Evolutionary conservation across 30 jellyfish, hydroid and myxozoan species (phyloP).

Genomic region (Turritopsis dohrnii): DNA sequence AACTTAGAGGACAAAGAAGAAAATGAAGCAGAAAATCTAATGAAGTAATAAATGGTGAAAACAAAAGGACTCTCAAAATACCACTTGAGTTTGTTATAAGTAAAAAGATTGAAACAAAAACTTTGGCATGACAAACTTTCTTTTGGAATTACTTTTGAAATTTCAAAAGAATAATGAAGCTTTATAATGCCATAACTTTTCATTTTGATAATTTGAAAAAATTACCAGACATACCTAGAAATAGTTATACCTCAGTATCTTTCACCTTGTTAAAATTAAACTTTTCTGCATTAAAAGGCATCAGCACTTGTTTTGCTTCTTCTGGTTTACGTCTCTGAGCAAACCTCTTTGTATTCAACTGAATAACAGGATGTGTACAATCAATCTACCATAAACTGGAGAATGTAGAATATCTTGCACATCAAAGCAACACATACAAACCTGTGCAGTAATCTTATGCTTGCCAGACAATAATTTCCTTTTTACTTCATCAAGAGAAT

Average conservation of each 20-base stretch:
- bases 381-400: too few relatives aligned
- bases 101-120: too few relatives aligned
- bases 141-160: too few relatives aligned
- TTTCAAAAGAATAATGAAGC: too few relatives aligned
- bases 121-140: too few relatives aligned
- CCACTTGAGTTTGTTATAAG: too few relatives aligned
- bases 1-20: too few relatives aligned
- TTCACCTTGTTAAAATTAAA: slow-evolving; percentile 71
- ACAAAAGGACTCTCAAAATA: too few relatives aligned
- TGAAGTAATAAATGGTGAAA: too few relatives aligned
- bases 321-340: slow-evolving; percentile 61
- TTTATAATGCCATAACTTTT: too few relatives aligned
- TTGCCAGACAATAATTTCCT: slow-evolving; percentile 39
- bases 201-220: not conserved
- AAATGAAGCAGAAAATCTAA: too few relatives aligned
- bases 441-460: slow-evolving; percentile 66
- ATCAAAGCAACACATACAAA: not conserved
- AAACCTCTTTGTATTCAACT: slow-evolving; percentile 73
- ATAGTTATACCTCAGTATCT: slow-evolving; percentile 48
- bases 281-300: slow-evolving; percentile 39
- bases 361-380: not conserved
- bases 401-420: too few relatives aligned
- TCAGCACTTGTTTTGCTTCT: slow-evolving; percentile 36
- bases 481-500: slow-evolving; percentile 40
- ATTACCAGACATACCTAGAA: not conserved